Base-by-base conservation (phyloP, 2,113 vertebrate genomes). In the Menidia beryllina region DNA sequence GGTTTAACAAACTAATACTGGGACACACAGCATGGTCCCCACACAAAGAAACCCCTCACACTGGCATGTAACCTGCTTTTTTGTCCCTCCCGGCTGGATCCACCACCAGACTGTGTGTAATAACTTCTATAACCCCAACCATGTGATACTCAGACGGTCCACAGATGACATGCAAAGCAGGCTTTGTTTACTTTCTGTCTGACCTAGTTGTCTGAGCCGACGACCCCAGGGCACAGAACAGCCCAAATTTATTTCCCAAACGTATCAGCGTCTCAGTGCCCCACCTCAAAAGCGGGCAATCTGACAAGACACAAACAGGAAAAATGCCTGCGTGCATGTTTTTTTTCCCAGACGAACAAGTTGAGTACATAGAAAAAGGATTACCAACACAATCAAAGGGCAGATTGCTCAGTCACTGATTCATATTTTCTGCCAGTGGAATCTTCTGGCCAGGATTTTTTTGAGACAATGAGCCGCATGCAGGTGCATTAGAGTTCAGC, bases 171-270 rank as follows among this genome's bases (percentile, higher is more conserved):
- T 76, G 54, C 68, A 65, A 76, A 49, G 77, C 41, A 65, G 78
- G 79, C 77, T 87, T 81, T 93, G 90, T 91, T 93, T 92, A 90
- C 89, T 87, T 87, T 91, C 86, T 78, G 88, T 90, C 86, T 91
- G 91, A 91, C 86, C 80, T 81, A 71, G 71, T 85, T 89, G 87
- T 91, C 90, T 88, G 81, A 75, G 39, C 63, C 58, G 51, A 53
- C 73, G 77, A 77, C 67, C 86, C 77, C 9, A 19, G 51, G 82
- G 81, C 82, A 71, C 24, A 24, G 23, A 78, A 65, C 77, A 84
- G 74, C 83, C 75, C 75, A 84, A 69, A 88, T 88, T 62, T 61
- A 77, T 85, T 77, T 41, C 54, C 72, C 68, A 66, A 83, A 81
- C 3, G n/a, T 82, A 78, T 74, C 59, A 2, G 45, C 4, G 9